phyloP scores from a whole-genome alignment of 2,113 vertebrate species.

The Upupa epops region DNA sequence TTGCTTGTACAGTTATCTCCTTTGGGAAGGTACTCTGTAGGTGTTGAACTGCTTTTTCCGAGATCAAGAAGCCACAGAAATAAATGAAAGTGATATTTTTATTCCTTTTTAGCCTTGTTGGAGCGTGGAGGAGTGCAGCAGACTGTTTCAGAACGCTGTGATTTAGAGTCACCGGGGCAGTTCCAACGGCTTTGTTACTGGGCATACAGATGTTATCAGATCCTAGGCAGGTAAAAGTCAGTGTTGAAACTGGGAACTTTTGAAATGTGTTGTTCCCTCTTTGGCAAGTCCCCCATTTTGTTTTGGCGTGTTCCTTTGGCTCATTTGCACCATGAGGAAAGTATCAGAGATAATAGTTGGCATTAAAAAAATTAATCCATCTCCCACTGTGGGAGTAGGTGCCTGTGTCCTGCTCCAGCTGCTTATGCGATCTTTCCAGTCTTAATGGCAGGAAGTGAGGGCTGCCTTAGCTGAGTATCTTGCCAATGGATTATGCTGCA shows the following conservation, averaged over 20 bases:
- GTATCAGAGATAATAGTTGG: neutral
- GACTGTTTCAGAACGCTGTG: neutral
- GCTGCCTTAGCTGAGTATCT: neutral
- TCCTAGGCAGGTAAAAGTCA: neutral
- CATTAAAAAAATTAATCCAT: neutral
- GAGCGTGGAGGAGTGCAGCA: conserved; percentile 4
- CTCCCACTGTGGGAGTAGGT: neutral
- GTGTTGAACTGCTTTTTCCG: conserved; percentile 55
- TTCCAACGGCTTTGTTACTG: neutral
- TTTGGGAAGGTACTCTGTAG: conserved; percentile 43
- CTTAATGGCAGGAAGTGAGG: neutral
- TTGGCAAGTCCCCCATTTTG: neutral
- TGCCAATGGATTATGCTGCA: neutral
- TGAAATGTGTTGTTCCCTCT: neutral
- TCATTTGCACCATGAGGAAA: neutral
- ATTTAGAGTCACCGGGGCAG: neutral
- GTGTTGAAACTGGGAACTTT: neutral
- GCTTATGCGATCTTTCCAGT: neutral
- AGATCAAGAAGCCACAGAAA: conserved; percentile 53
- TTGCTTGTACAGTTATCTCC: conserved; percentile 63
- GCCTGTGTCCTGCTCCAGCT: neutral
- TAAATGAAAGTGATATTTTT: conserved; percentile 38
- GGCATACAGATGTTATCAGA: neutral
- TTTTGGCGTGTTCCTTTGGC: neutral
- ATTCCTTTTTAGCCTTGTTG: neutral